These are phyloP conservation scores for Lutjanus argentimaculatus DNA, from an alignment of 2,797 vertebrate species.

Conservation along the genomic window DNA sequence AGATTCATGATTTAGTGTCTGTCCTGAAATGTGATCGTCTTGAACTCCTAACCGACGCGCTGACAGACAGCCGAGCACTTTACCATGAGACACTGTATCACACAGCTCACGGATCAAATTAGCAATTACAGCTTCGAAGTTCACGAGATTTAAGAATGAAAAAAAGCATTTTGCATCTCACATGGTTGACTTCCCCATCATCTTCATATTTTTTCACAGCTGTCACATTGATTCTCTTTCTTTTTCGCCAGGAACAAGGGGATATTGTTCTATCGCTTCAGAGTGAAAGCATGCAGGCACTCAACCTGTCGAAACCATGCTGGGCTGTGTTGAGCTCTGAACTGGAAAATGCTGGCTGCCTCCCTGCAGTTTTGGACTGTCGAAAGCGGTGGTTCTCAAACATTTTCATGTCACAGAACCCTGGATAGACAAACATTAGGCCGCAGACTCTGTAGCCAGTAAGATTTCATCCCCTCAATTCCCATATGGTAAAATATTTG, in stretches of 20 bases:
- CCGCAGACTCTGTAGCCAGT: conserved; percentile 29
- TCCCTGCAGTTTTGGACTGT: conserved; percentile 74
- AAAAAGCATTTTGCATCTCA: conserved; percentile 70
- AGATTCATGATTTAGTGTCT: conserved; percentile 8
- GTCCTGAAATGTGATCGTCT: conserved; percentile 44
- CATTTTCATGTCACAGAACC: conserved; percentile 67
- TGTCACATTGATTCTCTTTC: conserved; percentile 76
- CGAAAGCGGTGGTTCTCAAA: conserved; percentile 64
- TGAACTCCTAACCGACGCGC: conserved; percentile 32
- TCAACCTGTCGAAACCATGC: conserved; percentile 82
- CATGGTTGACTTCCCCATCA: conserved; percentile 75
- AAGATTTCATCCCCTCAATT: conserved; percentile 26
- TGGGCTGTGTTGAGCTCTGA: conserved; percentile 75
- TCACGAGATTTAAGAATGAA: conserved; percentile 56
- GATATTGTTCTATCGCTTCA: conserved; percentile 77
- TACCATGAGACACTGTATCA: conserved; percentile 66
- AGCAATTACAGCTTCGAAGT: conserved; percentile 78
- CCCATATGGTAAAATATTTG: conserved; percentile 27
- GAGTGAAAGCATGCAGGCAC: conserved; percentile 81
- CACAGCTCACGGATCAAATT: conserved; percentile 71
- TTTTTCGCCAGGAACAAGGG: conserved; percentile 72
- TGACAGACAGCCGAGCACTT: conserved; percentile 68
- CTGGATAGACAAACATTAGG: conserved; percentile 46
- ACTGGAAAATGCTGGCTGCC: conserved; percentile 75
- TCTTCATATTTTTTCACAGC: conserved; percentile 77